Base-by-base conservation (phyloP, 2,888 invertebrate genomes). In the Callosobruchus maculatus region DNA sequence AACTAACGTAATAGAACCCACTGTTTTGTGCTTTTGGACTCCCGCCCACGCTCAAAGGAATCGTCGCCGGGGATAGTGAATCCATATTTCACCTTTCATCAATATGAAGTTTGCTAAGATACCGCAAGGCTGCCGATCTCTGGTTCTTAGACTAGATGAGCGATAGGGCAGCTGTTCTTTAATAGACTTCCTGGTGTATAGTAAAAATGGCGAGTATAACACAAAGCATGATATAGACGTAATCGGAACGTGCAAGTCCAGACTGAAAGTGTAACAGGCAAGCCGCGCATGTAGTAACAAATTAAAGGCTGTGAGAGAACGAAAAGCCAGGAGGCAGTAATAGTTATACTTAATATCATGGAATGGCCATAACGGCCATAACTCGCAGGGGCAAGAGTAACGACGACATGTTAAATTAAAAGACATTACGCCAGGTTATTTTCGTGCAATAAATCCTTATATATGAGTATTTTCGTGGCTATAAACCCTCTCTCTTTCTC, bases 391-490 rank as follows among this genome's bases (percentile, higher is more conserved):
- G 77, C 79, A 82, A 82, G 81, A 83, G 80, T 81, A 82, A 83
- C 82, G 83, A 81, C 80, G 84, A 84, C 84, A 81, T 83, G 83
- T 83, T 84, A 83, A 85, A 85, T 85, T 85, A 84, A 84, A 85
- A 85, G 85, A 84, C 84, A 84, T 84, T 83, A 84, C 83, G 80
- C 80, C 76, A 82, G 82, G 83, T 82, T 83, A 84, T 84, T 84
- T 83, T 83, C 81, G 76, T 78, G 83, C 81, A 80, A 82, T 85
- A 85, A 85, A 85, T 85, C 85, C 84, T 83, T 84, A 83, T 84
- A 84, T 84, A 84, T 84, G 85, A 85, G 84, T 83, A 82, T 84
- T 85, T 83, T 82, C 83, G 81, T 81, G 81, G 81, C 81, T 81
- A 80, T 83, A 83, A 83, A 49, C 49, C 13, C 49, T 49, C 13